Evolutionary conservation across 2,113 vertebrate species (phyloP).

Genomic region (Azemiops feae): DNA sequence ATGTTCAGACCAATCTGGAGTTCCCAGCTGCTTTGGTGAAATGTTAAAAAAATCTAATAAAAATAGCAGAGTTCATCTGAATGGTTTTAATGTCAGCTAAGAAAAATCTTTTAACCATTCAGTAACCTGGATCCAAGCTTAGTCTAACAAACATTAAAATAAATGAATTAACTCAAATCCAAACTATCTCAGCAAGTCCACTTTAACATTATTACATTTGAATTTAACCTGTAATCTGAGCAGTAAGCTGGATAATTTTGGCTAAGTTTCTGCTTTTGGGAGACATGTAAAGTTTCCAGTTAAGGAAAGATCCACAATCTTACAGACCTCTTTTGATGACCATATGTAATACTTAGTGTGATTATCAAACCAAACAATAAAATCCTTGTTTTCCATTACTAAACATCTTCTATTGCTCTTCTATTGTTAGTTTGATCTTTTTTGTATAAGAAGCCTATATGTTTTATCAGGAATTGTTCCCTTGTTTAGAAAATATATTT

Average conservation of each 20-base stretch:
- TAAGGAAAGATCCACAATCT: not conserved
- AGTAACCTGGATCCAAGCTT: not conserved
- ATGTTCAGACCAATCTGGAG: constrained; percentile 18
- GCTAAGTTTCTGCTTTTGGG: not conserved
- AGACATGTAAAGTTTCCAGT: not conserved
- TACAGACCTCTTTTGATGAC: not conserved
- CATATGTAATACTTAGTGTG: not conserved
- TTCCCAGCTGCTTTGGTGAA: not conserved
- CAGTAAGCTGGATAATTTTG: not conserved
- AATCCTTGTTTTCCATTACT: not conserved
- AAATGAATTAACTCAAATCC: not conserved
- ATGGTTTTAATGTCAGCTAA: not conserved
- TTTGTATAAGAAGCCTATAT: not conserved
- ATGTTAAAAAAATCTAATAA: not conserved
- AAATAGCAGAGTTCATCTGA: not conserved
- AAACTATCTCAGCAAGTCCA: not conserved
- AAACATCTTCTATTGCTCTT: not conserved
- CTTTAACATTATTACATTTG: not conserved
- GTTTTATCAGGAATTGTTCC: not conserved
- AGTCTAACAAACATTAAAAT: not conserved
- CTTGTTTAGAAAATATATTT: not conserved
- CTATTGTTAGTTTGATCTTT: not conserved
- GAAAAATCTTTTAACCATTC: not conserved
- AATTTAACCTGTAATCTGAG: not conserved
- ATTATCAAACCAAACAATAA: not conserved